These are phyloP conservation scores for Drosophila limbata DNA, from an alignment of 2,888 invertebrate species.

Conservation along the genomic window DNA sequence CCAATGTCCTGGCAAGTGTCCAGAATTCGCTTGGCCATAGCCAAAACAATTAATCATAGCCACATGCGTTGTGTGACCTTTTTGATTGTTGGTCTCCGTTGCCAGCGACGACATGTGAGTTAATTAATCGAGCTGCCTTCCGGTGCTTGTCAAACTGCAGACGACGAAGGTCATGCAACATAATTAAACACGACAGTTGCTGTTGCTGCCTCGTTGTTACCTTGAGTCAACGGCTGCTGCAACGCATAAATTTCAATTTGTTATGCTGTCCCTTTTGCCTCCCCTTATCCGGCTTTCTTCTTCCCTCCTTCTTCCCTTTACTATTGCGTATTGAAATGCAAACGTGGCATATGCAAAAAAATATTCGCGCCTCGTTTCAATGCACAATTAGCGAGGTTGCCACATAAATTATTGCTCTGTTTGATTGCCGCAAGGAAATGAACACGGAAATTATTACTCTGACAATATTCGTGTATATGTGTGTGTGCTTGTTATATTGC, in stretches of 20 bases:
- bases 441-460: slow-evolving; percentile 65
- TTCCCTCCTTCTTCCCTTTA: neutral
- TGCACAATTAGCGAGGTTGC: slow-evolving; percentile 65
- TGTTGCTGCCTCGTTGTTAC: slow-evolving; percentile 24
- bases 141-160: slow-evolving; percentile 65
- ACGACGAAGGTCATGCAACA: slow-evolving; percentile 61
- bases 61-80: slow-evolving; percentile 56
- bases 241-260: slow-evolving; percentile 79
- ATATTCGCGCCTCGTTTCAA: slow-evolving; percentile 64
- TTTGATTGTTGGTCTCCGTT: slow-evolving; percentile 10
- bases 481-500: slow-evolving; percentile 14
- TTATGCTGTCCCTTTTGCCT: slow-evolving; percentile 30
- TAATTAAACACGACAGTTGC: slow-evolving; percentile 58
- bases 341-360: slow-evolving; percentile 64
- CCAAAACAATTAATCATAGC: slow-evolving; percentile 66
- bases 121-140: slow-evolving; percentile 72
- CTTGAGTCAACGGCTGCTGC: slow-evolving; percentile 37
- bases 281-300: no score
- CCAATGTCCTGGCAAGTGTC: slow-evolving; percentile 31
- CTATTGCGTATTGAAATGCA: slow-evolving; percentile 20
- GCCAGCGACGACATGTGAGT: slow-evolving; percentile 65
- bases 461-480: neutral
- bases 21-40: slow-evolving; percentile 33
- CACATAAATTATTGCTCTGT: slow-evolving; percentile 71
- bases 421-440: slow-evolving; percentile 57